Percentiles rank a stretch among this genome's conserved stretches.
These are phyloP conservation scores for Acestrorhynchus altus DNA, from an alignment of 2,797 vertebrate species.

Conservation along the genomic window DNA sequence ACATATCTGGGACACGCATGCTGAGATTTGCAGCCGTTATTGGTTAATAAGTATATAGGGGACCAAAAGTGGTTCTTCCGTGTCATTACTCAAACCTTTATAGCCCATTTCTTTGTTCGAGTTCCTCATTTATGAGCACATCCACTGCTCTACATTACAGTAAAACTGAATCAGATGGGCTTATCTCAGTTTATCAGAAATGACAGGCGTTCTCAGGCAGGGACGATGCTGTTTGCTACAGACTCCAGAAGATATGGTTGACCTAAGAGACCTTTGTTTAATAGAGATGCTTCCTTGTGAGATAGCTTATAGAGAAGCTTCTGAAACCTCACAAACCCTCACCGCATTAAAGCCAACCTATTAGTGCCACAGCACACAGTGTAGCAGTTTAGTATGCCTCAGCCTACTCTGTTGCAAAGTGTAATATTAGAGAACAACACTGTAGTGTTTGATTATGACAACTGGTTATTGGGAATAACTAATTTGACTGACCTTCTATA, in stretches of 20 bases:
- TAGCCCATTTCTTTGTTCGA: too few relatives aligned
- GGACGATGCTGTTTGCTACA: not conserved
- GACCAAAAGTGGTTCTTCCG: not conserved
- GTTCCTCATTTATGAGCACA: not conserved
- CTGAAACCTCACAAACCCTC: not conserved
- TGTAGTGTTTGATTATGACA: slow-evolving; percentile 41
- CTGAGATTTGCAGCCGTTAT: too few relatives aligned
- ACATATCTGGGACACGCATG: too few relatives aligned
- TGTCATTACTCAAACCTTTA: too few relatives aligned
- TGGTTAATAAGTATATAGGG: too few relatives aligned
- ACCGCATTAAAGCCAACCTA: not conserved
- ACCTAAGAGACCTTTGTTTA: not conserved
- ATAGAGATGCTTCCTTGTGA: not conserved
- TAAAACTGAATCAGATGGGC: not conserved
- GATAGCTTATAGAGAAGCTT: not conserved
- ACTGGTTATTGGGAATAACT: slow-evolving; percentile 27
- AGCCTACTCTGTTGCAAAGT: slow-evolving; percentile 38
- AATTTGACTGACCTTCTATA: slow-evolving; percentile 26
- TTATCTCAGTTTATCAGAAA: not conserved
- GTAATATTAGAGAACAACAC: slow-evolving; percentile 33
- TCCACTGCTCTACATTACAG: not conserved
- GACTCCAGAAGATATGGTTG: not conserved
- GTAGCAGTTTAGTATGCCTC: slow-evolving; percentile 14
- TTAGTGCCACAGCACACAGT: not conserved
- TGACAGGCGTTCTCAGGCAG: not conserved